phyloP scores from a whole-genome alignment of 1,140 invertebrate species.

The Nasonia longicornis region DNA sequence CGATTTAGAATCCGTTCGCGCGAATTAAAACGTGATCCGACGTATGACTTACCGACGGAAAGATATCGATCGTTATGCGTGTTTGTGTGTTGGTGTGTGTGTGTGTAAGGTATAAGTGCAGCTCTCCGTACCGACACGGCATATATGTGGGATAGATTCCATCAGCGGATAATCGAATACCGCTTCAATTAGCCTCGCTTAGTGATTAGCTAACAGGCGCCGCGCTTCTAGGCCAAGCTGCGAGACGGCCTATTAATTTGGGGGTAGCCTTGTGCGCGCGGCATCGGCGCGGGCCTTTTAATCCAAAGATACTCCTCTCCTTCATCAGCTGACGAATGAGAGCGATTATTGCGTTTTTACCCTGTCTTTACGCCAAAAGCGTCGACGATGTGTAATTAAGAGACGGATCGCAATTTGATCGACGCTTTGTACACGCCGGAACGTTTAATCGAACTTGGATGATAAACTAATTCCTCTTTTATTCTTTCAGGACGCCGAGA shows the following conservation, averaged over 20 bases:
- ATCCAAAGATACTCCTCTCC: not conserved
- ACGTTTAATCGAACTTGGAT: not conserved
- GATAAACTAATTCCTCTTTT: slow-evolving; percentile 47
- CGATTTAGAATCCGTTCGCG: too few species aligned
- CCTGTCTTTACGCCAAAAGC: not conserved
- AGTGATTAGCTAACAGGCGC: slow-evolving; percentile 58
- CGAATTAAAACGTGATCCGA: not conserved
- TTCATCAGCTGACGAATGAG: not conserved
- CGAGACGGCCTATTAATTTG: slow-evolving; percentile 31
- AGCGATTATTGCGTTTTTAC: not conserved
- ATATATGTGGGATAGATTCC: slow-evolving; percentile 55
- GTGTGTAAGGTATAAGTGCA: not conserved
- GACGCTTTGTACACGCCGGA: not conserved
- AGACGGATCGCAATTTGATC: slow-evolving; percentile 10
- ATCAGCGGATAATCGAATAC: slow-evolving; percentile 65
- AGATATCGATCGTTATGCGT: too few species aligned
- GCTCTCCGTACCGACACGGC: not conserved
- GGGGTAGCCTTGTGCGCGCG: not conserved
- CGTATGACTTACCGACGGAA: not conserved
- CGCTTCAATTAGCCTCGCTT: slow-evolving; percentile 63
- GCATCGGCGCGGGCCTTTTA: slow-evolving; percentile 15
- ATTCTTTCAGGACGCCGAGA: slow-evolving; percentile 81
- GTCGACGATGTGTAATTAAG: not conserved
- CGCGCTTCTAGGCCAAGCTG: slow-evolving; percentile 16
- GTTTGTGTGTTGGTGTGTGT: too few species aligned